Percentiles rank a stretch among this genome's conserved stretches.
These are phyloP conservation scores for Apomyelois bistriatella DNA, from an alignment of 2,888 invertebrate genomes.

Conservation along the genomic window DNA sequence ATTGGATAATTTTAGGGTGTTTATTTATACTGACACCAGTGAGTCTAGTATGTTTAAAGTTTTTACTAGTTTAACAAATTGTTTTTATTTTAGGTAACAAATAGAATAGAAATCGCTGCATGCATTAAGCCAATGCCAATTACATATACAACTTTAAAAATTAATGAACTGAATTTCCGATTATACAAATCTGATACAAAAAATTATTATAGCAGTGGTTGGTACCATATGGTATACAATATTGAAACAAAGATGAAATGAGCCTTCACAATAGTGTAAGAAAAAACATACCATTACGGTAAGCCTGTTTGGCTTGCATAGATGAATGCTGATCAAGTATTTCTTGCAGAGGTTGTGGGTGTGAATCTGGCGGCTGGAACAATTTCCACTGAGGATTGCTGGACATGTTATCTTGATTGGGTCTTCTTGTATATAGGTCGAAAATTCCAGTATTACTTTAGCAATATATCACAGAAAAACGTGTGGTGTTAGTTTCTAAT, in stretches of 20 bases:
- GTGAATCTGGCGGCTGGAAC: conserved; percentile 94
- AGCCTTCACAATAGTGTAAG: no score
- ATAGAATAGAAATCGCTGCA: no score
- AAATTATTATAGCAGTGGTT: no score
- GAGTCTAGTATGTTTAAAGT: no score
- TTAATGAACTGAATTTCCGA: no score
- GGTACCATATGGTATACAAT: background rate
- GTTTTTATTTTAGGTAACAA: no score
- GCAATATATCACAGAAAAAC: conserved; percentile 74
- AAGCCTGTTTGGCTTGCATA: conserved; percentile 72
- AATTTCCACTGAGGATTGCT: conserved; percentile 93
- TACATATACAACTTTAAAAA: no score
- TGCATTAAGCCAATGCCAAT: no score
- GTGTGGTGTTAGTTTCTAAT: conserved; percentile 57
- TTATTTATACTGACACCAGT: no score
- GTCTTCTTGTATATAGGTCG: conserved; percentile 64
- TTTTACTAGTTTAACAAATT: no score
- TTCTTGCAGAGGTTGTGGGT: conserved; percentile 90
- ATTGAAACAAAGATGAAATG: no score
- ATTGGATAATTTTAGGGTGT: background rate
- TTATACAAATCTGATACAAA: no score
- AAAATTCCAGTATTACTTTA: conserved; percentile 61
- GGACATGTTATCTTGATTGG: conserved; percentile 81
- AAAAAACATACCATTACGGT: conserved; percentile 75
- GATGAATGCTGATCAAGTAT: conserved; percentile 85